A percentile compares a stretch with the other conserved stretches of the same genome.
Evolutionary conservation across 2,888 invertebrate species (phyloP).

Genomic region (Cryptocheilus praepositus): DNA sequence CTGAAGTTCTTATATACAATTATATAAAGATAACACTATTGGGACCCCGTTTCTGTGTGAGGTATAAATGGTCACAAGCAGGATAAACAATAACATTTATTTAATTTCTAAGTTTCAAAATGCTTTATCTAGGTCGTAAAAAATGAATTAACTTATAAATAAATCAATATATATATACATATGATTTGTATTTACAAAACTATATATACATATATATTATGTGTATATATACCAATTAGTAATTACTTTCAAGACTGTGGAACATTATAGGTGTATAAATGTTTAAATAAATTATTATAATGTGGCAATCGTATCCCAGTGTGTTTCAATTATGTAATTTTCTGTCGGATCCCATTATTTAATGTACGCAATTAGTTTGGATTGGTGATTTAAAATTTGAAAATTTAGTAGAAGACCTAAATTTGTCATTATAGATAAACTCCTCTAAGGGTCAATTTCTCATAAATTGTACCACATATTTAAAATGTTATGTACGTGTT

Average conservation of each 20-base stretch:
- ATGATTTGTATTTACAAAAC: slow-evolving; percentile 36
- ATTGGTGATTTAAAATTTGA: too few relatives aligned
- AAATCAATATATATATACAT: slow-evolving; percentile 29
- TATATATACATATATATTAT: slow-evolving; percentile 48
- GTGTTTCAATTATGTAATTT: too few relatives aligned
- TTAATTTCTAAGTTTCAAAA: slow-evolving; percentile 55
- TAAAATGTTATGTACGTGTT: too few relatives aligned
- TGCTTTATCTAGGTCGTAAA: slow-evolving; percentile 62
- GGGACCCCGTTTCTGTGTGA: slow-evolving; percentile 29
- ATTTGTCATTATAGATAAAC: too few relatives aligned
- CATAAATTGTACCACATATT: too few relatives aligned
- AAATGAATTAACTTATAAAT: slow-evolving; percentile 63
- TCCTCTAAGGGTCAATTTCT: too few relatives aligned
- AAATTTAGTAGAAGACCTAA: too few relatives aligned
- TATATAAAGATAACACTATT: slow-evolving; percentile 19
- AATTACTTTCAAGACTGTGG: slow-evolving; percentile 70
- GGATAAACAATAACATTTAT: slow-evolving; percentile 31
- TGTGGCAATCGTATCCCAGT: slow-evolving; percentile 50
- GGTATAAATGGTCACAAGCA: slow-evolving; percentile 17
- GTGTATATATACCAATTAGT: slow-evolving; percentile 50
- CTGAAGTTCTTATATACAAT: slow-evolving; percentile 11
- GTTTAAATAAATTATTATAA: slow-evolving; percentile 70
- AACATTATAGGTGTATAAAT: slow-evolving; percentile 71
- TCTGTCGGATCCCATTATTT: too few relatives aligned
- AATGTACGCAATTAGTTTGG: too few relatives aligned